Conservation (phyloP, 2,888 invertebrate genomes). For the Himalopsyche anomala region DNA sequence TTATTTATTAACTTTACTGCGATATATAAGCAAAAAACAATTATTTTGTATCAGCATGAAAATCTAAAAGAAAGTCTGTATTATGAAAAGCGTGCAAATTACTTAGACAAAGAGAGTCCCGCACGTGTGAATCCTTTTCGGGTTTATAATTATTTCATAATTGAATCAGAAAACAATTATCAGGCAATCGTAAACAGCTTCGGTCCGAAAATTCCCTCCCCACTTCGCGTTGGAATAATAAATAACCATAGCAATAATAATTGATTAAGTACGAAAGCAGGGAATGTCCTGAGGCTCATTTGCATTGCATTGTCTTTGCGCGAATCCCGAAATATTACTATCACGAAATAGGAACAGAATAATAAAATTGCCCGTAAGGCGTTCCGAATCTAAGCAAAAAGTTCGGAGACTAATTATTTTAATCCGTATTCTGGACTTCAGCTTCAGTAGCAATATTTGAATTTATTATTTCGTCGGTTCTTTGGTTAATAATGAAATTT, state of each 20-base stretch:
- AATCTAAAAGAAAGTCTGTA: not conserved
- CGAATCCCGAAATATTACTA: constrained; percentile 13
- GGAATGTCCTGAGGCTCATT: constrained; percentile 53
- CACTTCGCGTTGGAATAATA: constrained; percentile 56
- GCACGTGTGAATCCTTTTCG: constrained; percentile 20
- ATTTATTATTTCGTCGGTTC: too few relatives aligned
- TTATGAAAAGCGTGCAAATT: constrained; percentile 17
- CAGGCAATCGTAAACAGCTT: constrained; percentile 53
- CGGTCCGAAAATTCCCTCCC: constrained; percentile 46
- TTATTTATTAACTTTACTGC: too few relatives aligned
- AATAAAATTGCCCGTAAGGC: constrained; percentile 12
- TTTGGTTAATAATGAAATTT: too few relatives aligned
- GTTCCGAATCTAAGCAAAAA: not conserved
- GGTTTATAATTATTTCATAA: constrained; percentile 50
- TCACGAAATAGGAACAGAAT: not conserved
- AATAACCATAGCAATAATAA: constrained; percentile 59
- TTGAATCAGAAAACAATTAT: constrained; percentile 60
- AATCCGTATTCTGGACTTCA: not conserved
- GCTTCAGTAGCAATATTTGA: too few relatives aligned
- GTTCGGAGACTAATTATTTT: not conserved
- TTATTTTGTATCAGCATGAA: too few relatives aligned
- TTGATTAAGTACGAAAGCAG: constrained; percentile 58
- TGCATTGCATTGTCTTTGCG: constrained; percentile 36
- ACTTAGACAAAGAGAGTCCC: not conserved
- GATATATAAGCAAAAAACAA: too few relatives aligned